Percentiles rank a stretch among this genome's conserved stretches.
Conservation (phyloP, 1,140 invertebrate genomes). For the Drosophila erecta region DNA sequence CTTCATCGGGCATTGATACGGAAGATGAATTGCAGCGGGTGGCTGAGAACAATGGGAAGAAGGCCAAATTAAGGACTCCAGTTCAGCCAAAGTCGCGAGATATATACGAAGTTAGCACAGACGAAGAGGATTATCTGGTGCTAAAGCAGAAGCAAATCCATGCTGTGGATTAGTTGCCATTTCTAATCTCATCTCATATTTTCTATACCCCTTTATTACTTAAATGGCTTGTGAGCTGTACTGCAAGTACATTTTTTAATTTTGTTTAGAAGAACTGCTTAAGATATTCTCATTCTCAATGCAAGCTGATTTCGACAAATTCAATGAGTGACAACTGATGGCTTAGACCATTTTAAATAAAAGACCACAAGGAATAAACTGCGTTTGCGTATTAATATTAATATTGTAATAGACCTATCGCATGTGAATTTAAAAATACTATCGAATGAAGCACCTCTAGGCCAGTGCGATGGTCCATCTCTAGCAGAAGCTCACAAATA, state of each 20-base stretch:
- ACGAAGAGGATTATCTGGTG: constrained; percentile 73
- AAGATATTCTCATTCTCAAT: no score
- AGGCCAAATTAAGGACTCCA: constrained; percentile 8
- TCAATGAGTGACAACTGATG: neutral
- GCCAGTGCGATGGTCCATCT: neutral
- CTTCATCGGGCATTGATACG: constrained; percentile 84
- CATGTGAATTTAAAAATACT: neutral
- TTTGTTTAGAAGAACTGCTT: no score
- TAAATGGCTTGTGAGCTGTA: neutral
- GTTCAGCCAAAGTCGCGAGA: constrained; percentile 25
- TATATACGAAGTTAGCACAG: constrained; percentile 61
- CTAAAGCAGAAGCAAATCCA: constrained; percentile 32
- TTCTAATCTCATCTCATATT: neutral
- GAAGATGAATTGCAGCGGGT: constrained; percentile 86
- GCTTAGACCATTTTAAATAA: neutral
- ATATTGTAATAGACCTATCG: neutral
- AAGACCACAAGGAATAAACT: neutral
- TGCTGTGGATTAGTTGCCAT: neutral
- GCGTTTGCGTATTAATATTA: neutral
- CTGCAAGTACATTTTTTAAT: neutral
- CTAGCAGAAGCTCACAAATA: neutral
- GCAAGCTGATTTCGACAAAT: neutral
- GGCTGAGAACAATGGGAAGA: constrained; percentile 33
- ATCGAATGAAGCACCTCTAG: neutral
- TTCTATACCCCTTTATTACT: constrained; percentile 1